Percentiles rank a stretch among this genome's conserved stretches.
phyloP scores from a whole-genome alignment of 2,888 invertebrate species.

The Tenodera sinensis region DNA sequence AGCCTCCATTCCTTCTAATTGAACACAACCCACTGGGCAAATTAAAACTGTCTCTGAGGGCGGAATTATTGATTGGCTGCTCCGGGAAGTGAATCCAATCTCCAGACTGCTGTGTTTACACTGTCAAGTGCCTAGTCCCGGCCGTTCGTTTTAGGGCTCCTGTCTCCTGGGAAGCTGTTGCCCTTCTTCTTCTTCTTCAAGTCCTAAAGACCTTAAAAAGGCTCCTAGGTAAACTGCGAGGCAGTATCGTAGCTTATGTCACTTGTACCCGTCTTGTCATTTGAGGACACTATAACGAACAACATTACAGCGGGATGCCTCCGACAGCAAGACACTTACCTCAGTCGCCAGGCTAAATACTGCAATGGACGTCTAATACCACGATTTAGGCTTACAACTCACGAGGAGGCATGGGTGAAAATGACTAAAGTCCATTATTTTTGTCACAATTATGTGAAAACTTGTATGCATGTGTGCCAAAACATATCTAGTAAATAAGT shows the following conservation, averaged over 20 bases:
- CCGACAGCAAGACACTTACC: no score
- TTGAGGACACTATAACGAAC: no score
- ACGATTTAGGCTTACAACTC: no score
- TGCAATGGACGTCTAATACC: no score
- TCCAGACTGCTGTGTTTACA: not conserved
- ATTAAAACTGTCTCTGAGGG: not conserved
- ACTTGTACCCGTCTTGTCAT: not conserved
- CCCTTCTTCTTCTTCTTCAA: not conserved
- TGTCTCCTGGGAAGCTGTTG: not conserved
- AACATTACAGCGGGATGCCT: no score
- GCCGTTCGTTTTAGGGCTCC: not conserved
- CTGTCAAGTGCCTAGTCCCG: not conserved
- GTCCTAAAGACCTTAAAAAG: not conserved
- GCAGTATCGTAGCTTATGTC: not conserved
- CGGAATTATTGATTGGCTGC: not conserved
- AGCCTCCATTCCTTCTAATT: not conserved
- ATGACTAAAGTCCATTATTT: no score
- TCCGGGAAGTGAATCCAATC: not conserved
- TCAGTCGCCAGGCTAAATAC: no score
- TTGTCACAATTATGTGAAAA: no score
- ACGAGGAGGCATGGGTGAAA: no score
- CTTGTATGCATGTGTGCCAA: no score
- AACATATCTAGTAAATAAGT: no score
- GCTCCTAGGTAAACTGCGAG: not conserved
- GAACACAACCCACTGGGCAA: not conserved